phyloP scores from a whole-genome alignment of 37 sponge, comb jelly and placozoan genomes.

The Dysidea cf. avara region DNA sequence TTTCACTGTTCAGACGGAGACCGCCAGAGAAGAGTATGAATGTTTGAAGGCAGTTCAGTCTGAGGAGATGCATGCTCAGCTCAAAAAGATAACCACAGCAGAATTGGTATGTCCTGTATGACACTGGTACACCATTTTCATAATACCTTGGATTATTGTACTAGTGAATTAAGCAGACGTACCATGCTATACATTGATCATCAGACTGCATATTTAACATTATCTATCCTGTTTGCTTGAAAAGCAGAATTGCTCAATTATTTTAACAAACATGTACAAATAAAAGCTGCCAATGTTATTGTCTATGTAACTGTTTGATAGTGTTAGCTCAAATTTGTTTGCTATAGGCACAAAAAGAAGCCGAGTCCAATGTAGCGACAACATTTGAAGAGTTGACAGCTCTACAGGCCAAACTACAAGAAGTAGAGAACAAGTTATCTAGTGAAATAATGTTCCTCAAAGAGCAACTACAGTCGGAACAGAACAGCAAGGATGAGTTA shows the following conservation, averaged over 20 bases:
- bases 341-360: conserved; percentile 28
- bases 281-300: no score
- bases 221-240: no score
- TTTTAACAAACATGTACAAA: no score
- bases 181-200: no score
- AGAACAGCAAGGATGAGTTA: neutral
- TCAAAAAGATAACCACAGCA: conserved; percentile 3
- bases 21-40: conserved; percentile 63
- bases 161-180: no score
- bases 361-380: conserved; percentile 45
- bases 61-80: conserved; percentile 37
- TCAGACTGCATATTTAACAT: no score
- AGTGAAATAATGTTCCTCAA: conserved; percentile 5
- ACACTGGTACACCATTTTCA: no score
- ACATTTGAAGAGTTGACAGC: conserved; percentile 30
- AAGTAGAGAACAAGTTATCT: conserved; percentile 10
- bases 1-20: conserved; percentile 11
- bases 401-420: conserved; percentile 8
- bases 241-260: no score
- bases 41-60: conserved; percentile 70
- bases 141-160: no score
- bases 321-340: neutral
- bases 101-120: conserved; percentile 18
- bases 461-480: conserved; percentile 14
- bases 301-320: no score